These are phyloP conservation scores for Microplitis deprimator DNA, from an alignment of 2,888 invertebrate genomes.

Conservation along the genomic window DNA sequence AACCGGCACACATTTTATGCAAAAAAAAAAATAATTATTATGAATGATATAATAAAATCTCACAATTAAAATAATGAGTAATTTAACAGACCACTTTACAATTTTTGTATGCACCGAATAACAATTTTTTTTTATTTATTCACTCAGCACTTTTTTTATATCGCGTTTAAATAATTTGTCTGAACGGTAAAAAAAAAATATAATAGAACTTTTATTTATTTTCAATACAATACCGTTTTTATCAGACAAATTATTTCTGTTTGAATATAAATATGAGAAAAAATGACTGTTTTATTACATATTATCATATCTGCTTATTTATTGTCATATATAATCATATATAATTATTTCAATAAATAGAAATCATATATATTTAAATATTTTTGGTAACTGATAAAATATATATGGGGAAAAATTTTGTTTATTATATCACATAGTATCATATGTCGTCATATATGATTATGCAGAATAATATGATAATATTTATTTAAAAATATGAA, in stretches of 20 bases:
- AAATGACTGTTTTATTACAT: not conserved
- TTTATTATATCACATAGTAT: too few species aligned
- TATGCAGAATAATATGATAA: too few species aligned
- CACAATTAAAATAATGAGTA: slow-evolving; percentile 1
- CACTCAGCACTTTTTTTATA: slow-evolving; percentile 9
- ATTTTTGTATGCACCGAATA: not conserved
- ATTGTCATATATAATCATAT: too few species aligned
- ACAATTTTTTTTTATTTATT: not conserved
- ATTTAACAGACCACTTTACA: not conserved
- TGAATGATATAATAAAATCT: slow-evolving; percentile 14
- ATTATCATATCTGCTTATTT: not conserved
- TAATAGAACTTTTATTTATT: not conserved
- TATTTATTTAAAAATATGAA: too few species aligned
- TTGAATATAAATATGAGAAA: not conserved
- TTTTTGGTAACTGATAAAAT: too few species aligned
- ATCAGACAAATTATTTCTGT: not conserved
- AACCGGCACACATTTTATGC: not conserved
- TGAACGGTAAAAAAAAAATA: not conserved
- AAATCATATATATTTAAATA: too few species aligned
- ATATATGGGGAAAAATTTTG: too few species aligned
- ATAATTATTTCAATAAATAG: too few species aligned
- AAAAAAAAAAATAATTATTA: not conserved
- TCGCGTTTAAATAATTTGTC: not conserved
- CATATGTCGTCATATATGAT: too few species aligned
- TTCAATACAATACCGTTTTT: not conserved